phyloP scores from a whole-genome alignment of 2,797 vertebrate species.

The Rhynchonycteris naso region DNA sequence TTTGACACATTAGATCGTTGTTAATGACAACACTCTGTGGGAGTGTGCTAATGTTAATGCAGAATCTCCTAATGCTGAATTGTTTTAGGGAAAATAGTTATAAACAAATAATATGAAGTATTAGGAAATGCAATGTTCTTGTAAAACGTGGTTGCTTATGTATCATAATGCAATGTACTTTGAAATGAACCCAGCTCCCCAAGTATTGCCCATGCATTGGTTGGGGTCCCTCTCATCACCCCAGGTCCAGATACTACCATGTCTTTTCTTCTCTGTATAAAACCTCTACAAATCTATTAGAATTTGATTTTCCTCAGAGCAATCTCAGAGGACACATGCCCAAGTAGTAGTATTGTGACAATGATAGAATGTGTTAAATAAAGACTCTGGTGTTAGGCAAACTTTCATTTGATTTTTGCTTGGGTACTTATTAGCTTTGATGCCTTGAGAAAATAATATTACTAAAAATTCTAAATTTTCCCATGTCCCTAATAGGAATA shows the following conservation, averaged over 20 bases:
- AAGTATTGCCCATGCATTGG: rapidly evolving
- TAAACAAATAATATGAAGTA: background rate
- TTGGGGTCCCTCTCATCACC: background rate
- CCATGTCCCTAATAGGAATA: background rate
- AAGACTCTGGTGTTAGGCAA: background rate
- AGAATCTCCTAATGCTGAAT: background rate
- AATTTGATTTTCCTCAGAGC: background rate
- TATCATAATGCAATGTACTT: background rate
- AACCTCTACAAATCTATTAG: background rate
- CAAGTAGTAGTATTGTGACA: background rate
- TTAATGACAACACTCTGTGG: background rate
- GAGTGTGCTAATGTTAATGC: background rate
- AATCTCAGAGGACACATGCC: background rate
- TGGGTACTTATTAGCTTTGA: background rate
- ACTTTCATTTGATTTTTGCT: slow-evolving; percentile 3
- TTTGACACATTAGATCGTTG: background rate
- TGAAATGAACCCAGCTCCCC: background rate
- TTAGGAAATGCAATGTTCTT: background rate
- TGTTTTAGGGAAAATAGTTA: background rate
- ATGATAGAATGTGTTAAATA: background rate
- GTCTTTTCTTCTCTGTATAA: background rate
- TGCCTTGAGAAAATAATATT: background rate
- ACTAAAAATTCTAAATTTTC: background rate
- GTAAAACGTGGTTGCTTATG: background rate
- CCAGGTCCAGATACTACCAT: background rate